These are phyloP conservation scores for Mesembrinibis cayennensis DNA, from an alignment of 2,113 vertebrate genomes.

Conservation along the genomic window DNA sequence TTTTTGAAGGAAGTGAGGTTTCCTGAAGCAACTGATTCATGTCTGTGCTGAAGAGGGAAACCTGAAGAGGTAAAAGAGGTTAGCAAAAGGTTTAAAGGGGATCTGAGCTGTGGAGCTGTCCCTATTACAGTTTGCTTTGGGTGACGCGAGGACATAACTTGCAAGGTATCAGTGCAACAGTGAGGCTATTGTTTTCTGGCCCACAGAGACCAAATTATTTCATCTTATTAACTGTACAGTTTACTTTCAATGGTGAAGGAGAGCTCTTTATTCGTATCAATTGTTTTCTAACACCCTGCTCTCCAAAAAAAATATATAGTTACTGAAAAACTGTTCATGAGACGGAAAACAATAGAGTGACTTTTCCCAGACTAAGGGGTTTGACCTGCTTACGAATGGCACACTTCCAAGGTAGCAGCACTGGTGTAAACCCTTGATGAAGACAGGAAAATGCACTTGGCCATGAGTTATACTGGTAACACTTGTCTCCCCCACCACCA, in stretches of 20 bases:
- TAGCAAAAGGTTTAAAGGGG: slow-evolving; percentile 18
- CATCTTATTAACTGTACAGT: background rate
- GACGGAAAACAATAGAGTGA: slow-evolving; percentile 42
- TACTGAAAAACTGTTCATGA: slow-evolving; percentile 23
- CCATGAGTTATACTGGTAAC: background rate
- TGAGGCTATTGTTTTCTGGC: slow-evolving; percentile 10
- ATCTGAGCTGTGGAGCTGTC: background rate
- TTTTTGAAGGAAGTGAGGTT: background rate
- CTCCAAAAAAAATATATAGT: slow-evolving; percentile 23
- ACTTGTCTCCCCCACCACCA: background rate
- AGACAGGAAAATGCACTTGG: background rate
- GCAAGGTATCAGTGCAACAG: slow-evolving; percentile 31
- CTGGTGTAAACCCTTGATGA: slow-evolving; percentile 26
- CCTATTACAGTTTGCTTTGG: background rate
- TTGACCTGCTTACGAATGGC: slow-evolving; percentile 61
- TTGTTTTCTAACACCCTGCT: slow-evolving; percentile 51
- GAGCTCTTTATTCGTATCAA: background rate
- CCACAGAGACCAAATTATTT: background rate
- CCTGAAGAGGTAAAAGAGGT: background rate
- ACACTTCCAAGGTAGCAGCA: slow-evolving; percentile 38
- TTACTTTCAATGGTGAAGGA: slow-evolving; percentile 11
- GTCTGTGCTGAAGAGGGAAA: background rate
- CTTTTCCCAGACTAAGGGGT: slow-evolving; percentile 44
- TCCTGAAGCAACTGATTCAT: background rate
- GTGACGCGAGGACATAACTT: background rate